Evolutionary conservation across 2,797 vertebrate species (phyloP).

Genomic region (Heteromormyrus szaboi): DNA sequence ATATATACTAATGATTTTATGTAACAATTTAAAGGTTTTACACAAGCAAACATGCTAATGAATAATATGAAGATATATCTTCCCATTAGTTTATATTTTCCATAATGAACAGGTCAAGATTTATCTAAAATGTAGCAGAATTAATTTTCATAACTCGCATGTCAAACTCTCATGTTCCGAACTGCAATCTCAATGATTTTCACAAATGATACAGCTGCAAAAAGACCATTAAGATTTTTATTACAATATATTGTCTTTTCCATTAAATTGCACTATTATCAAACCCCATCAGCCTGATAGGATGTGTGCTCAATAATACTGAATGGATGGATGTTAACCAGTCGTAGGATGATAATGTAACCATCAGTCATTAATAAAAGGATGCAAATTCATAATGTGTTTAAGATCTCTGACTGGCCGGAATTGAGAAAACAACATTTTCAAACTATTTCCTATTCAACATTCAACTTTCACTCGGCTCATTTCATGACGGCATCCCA

Average conservation of each 20-base stretch:
- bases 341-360: background rate
- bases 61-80: background rate
- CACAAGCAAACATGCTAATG: background rate
- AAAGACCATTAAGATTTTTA: conserved; percentile 6
- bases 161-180: background rate
- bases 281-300: background rate
- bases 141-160: background rate
- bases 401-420: background rate
- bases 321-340: background rate
- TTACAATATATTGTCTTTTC: conserved; percentile 7
- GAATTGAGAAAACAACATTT: background rate
- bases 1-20: background rate
- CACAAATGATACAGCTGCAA: conserved; percentile 9
- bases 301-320: background rate
- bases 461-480: background rate
- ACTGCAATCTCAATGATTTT: background rate
- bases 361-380: background rate
- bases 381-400: background rate
- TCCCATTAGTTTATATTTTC: background rate
- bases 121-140: background rate
- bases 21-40: background rate
- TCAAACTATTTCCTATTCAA: background rate
- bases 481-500: background rate
- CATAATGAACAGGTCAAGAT: background rate
- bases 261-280: conserved; percentile 2